Conservation (phyloP, 2,888 invertebrate species). For the Aelia acuminata region DNA sequence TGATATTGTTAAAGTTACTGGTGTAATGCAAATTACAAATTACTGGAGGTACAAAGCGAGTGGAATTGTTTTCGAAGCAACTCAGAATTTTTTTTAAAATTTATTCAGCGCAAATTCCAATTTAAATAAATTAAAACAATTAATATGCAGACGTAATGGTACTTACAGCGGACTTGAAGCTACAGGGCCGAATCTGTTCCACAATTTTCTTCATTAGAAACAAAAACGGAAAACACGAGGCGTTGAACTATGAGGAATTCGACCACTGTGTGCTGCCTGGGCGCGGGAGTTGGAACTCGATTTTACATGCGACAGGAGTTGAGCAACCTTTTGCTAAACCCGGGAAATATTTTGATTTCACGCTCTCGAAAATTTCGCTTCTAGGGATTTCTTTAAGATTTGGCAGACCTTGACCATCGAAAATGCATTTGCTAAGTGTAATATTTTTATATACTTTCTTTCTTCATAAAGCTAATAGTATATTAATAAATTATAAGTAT, state of each 20-base stretch:
- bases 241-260: not conserved
- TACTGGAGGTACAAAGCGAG: too few relatives aligned
- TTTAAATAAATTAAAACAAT: too few relatives aligned
- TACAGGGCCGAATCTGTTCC: not conserved
- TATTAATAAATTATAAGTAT: too few relatives aligned
- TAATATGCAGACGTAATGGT: not conserved
- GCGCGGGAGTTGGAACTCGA: not conserved
- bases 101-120: too few relatives aligned
- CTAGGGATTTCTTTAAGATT: not conserved
- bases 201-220: not conserved
- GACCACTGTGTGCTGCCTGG: not conserved
- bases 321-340: not conserved
- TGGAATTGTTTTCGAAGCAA: too few relatives aligned
- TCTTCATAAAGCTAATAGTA: too few relatives aligned
- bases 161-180: not conserved
- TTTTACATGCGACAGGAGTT: slow-evolving; percentile 2
- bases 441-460: too few relatives aligned
- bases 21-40: too few relatives aligned
- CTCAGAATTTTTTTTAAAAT: too few relatives aligned
- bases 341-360: slow-evolving; percentile 9
- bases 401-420: not conserved
- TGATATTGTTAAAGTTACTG: too few relatives aligned
- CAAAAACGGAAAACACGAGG: not conserved
- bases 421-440: too few relatives aligned
- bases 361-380: not conserved